These are phyloP conservation scores for Odontamblyopus lacepedii DNA, from an alignment of 2,797 vertebrate species.

Conservation along the genomic window DNA sequence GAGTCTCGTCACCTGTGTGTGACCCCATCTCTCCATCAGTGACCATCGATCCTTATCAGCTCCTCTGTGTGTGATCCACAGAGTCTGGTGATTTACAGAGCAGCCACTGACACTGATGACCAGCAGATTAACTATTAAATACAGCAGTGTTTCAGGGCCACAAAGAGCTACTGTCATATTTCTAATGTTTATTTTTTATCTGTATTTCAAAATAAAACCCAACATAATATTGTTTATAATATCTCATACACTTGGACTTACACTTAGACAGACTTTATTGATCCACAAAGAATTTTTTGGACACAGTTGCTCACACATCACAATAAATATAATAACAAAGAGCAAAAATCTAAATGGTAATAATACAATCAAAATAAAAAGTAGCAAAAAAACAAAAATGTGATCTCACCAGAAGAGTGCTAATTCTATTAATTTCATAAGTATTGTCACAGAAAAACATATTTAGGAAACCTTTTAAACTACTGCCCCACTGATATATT, in stretches of 20 bases:
- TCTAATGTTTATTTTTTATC: background rate
- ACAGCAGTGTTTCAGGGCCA: slow-evolving; percentile 27
- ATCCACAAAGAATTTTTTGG: too few species aligned
- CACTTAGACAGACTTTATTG: too few species aligned
- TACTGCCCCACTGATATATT: background rate
- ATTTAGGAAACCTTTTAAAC: background rate
- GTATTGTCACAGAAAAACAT: background rate
- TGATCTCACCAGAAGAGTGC: background rate
- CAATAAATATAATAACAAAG: too few species aligned
- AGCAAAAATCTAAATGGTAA: too few species aligned
- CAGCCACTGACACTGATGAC: slow-evolving; percentile 44
- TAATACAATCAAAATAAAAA: too few species aligned
- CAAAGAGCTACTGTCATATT: slow-evolving; percentile 19
- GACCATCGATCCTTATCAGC: slow-evolving; percentile 60
- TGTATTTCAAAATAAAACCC: background rate
- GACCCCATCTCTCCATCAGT: slow-evolving; percentile 42
- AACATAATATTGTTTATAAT: too few species aligned
- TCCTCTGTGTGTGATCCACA: slow-evolving; percentile 10
- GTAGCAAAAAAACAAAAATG: too few species aligned
- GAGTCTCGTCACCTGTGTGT: slow-evolving; percentile 56
- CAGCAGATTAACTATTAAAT: slow-evolving; percentile 55
- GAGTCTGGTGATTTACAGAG: slow-evolving; percentile 39
- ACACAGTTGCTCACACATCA: too few species aligned
- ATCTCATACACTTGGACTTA: too few species aligned
- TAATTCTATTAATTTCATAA: background rate